Base-by-base conservation (phyloP, 1,140 invertebrate species). In the Portunus trituberculatus region DNA sequence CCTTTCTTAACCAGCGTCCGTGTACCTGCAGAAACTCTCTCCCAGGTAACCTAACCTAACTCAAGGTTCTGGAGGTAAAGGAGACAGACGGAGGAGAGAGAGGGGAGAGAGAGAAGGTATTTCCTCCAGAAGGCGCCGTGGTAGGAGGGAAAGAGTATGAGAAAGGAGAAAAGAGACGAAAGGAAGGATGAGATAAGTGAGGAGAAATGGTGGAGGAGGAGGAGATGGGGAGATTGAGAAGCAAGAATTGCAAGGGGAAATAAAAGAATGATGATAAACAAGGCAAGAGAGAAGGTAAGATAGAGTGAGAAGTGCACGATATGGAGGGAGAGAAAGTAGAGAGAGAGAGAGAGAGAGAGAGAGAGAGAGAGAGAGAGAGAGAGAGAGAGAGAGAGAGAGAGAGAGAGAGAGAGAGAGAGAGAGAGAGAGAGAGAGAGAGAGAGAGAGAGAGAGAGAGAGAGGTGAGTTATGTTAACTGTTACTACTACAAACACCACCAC, bases 91-190 rank as follows among this genome's bases (percentile, higher is more conserved):
- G 83, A 84, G 25, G 83, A 32, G 83, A 32, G 25, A n/a, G 83
- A 32, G 83, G 83, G 83, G 83, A 84, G 31, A 84, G n/a, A 39
- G n/a, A 39, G 32, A n/a, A 39, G 83, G n/a, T 31, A 86, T 12
- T 12, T 31, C 39, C 39, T 39, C 39, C 14, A 86, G 83, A 86
- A n/a, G n/a, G n/a, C 28, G n/a, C 52, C 12, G 52, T 89, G 46
- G 87, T 39, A 39, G 32, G 31, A 45, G 87, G 32, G 87, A 45
- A 31, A 45, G 87, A 89, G 87, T 45, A 2, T 31, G 45, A 91
- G 89, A 91, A 32, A 91, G 89, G 32, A 32, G n/a, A 28, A 88
- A 28, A 32, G 86, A 88, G 86, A 88, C 12, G 67, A 76, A 20
- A 76, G 67, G 20, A n/a, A 76, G 67, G 67, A 76, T 20, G 67